Conservation (phyloP, 2,113 vertebrate species). For the Daubentonia madagascariensis region DNA sequence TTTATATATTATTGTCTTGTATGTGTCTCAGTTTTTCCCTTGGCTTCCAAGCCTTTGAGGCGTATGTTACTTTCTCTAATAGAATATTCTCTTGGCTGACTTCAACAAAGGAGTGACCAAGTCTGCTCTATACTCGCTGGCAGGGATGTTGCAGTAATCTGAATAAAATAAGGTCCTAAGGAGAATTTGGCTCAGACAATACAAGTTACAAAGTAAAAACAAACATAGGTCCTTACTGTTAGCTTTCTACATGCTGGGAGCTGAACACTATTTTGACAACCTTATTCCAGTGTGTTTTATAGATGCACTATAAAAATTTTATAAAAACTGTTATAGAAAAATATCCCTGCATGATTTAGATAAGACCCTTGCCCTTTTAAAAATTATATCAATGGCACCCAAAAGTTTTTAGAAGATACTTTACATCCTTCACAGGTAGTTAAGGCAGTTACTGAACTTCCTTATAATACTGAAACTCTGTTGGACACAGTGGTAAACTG, state of each 20-base stretch:
- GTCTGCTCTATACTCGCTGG: neutral
- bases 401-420: neutral
- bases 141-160: conserved; percentile 26
- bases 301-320: neutral
- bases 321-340: neutral
- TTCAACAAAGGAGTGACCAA: conserved; percentile 13
- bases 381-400: neutral
- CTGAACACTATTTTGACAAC: neutral
- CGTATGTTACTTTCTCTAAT: conserved; percentile 42
- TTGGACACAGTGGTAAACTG: neutral
- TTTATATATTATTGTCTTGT: conserved; percentile 48
- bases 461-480: neutral
- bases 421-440: neutral
- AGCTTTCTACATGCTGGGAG: neutral
- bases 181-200: conserved; percentile 40
- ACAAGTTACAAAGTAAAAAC: conserved; percentile 22
- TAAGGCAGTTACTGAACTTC: neutral
- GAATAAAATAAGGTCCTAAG: conserved; percentile 38
- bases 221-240: neutral
- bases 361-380: neutral
- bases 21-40: conserved; percentile 46
- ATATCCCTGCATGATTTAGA: neutral
- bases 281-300: neutral
- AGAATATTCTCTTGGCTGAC: conserved; percentile 64
- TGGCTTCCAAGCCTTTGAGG: conserved; percentile 53